Evolutionary conservation across 2,888 invertebrate genomes (phyloP).

Genomic region (Pecten maximus): DNA sequence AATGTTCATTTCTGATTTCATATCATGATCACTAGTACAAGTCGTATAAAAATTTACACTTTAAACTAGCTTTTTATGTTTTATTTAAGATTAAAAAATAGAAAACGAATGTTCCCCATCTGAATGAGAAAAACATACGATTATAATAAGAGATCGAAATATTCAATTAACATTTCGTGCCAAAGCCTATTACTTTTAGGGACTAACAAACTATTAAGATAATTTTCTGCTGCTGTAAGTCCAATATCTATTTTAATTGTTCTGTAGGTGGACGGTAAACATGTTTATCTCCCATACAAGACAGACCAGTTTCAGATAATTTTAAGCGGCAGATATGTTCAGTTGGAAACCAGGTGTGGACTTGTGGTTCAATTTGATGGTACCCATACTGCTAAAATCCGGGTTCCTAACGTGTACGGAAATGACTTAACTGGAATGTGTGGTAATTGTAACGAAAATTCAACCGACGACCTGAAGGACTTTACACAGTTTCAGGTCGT

Average conservation of each 20-base stretch:
- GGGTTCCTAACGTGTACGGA: not conserved
- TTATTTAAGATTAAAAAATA: no score
- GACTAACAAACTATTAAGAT: no score
- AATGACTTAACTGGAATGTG: not conserved
- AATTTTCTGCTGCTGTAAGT: no score
- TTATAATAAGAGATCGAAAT: no score
- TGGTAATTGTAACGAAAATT: slow-evolving; percentile 9
- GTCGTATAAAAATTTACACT: no score
- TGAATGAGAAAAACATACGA: no score
- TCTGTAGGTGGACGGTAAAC: not conserved
- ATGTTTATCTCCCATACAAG: not conserved
- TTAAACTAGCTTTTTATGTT: no score
- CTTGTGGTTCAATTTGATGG: slow-evolving; percentile 13
- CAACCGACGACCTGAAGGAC: slow-evolving; percentile 35
- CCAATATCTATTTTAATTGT: not conserved
- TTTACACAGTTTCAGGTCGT: not conserved
- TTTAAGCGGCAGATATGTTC: not conserved
- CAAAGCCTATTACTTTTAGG: no score
- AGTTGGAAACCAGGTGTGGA: slow-evolving; percentile 8
- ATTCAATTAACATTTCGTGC: no score
- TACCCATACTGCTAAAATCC: not conserved
- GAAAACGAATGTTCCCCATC: no score
- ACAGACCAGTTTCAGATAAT: slow-evolving; percentile 2
- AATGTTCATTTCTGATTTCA: no score
- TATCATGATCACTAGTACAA: no score